Evolutionary conservation across 1,140 invertebrate genomes (phyloP).

Genomic region (Frieseomelitta varia): DNA sequence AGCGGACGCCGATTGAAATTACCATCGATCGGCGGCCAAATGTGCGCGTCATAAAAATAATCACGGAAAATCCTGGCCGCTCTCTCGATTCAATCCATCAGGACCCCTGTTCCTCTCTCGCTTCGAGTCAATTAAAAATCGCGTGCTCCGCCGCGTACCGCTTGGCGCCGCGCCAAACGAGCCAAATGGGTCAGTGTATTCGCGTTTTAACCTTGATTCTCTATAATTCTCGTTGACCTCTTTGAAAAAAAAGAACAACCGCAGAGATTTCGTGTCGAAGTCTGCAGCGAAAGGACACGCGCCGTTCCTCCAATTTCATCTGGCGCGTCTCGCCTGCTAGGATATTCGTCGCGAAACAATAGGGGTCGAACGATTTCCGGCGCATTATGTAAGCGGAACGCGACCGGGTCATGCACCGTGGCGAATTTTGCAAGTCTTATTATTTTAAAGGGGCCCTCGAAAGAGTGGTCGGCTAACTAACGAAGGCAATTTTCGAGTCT

Average conservation of each 20-base stretch:
- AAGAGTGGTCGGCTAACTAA: constrained; percentile 22
- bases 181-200: constrained; percentile 39
- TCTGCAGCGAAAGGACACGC: no score
- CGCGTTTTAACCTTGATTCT: constrained; percentile 35
- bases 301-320: no score
- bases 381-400: neutral
- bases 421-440: constrained; percentile 24
- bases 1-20: constrained; percentile 20
- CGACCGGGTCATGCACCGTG: neutral
- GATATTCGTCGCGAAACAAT: no score
- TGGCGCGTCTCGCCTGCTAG: no score
- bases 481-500: constrained; percentile 42
- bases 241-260: neutral
- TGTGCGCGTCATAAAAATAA: constrained; percentile 20
- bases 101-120: constrained; percentile 1
- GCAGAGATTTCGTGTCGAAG: no score
- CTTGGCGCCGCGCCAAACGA: constrained; percentile 40
- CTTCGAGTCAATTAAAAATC: constrained; percentile 57
- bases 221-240: constrained; percentile 1
- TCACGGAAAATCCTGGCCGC: constrained; percentile 5
- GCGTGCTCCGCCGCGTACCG: no score
- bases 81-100: constrained; percentile 3
- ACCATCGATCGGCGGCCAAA: neutral
- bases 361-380: neutral
- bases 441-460: constrained; percentile 35